A percentile compares a stretch with the other conserved stretches of the same genome.
phyloP scores from a whole-genome alignment of 2,797 vertebrate species.

The Philypnodon macrostomus region DNA sequence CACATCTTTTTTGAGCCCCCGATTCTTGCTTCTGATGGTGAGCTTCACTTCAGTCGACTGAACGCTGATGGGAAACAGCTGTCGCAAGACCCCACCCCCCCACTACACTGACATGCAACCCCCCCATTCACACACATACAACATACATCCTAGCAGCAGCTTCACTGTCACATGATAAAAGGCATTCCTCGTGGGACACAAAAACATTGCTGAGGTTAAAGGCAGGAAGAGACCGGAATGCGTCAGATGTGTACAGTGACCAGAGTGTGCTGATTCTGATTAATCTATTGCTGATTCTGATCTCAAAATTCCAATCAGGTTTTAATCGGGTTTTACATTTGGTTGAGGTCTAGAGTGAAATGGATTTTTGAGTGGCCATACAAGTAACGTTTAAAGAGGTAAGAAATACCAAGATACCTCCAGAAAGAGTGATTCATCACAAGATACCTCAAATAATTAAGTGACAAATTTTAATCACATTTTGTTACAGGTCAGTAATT shows the following conservation, averaged over 20 bases:
- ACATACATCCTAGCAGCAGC: constrained; percentile 26
- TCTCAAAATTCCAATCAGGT: constrained; percentile 47
- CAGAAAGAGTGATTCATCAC: too few relatives aligned
- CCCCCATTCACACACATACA: neutral
- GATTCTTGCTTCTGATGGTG: constrained; percentile 45
- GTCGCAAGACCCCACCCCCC: constrained; percentile 35
- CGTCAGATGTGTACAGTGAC: constrained; percentile 34
- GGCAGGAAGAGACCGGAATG: constrained; percentile 66
- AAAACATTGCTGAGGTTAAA: constrained; percentile 66
- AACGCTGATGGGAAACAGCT: constrained; percentile 78
- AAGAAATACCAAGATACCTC: too few relatives aligned
- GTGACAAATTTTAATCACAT: too few relatives aligned
- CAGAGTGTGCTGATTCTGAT: constrained; percentile 53
- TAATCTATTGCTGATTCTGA: constrained; percentile 17
- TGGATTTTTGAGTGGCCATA: too few relatives aligned
- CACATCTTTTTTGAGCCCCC: constrained; percentile 48
- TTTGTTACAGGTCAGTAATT: too few relatives aligned
- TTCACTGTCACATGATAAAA: constrained; percentile 71
- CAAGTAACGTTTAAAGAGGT: too few relatives aligned
- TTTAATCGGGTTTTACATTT: constrained; percentile 60
- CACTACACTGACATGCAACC: neutral
- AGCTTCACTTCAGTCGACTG: constrained; percentile 59
- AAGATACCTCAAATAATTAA: too few relatives aligned
- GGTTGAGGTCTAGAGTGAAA: constrained; percentile 33
- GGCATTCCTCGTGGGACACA: constrained; percentile 58